Percentiles rank a stretch among this genome's conserved stretches.
These are phyloP conservation scores for Zelleria hepariella DNA, from an alignment of 2,888 invertebrate species.

Conservation along the genomic window DNA sequence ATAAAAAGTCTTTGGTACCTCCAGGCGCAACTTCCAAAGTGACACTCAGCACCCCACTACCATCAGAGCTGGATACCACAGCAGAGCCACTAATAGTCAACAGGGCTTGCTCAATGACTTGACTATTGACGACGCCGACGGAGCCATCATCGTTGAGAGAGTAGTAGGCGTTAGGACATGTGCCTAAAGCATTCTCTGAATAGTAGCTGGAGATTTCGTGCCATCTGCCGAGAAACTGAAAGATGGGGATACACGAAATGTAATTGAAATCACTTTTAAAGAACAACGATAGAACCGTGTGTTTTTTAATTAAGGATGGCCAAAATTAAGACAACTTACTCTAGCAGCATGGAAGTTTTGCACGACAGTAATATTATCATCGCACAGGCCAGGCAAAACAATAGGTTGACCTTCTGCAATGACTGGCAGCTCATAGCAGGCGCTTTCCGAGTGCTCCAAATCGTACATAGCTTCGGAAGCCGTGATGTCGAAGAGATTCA, in stretches of 20 bases:
- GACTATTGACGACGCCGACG: constrained; percentile 31
- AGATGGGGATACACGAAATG: neutral
- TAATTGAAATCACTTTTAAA: neutral
- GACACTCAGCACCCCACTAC: constrained; percentile 39
- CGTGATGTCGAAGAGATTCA: constrained; percentile 16
- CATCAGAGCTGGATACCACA: constrained; percentile 27
- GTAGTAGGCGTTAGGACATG: constrained; percentile 42
- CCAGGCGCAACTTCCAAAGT: constrained; percentile 30
- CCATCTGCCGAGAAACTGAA: constrained; percentile 52
- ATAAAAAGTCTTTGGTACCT: constrained; percentile 23
- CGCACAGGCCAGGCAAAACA: constrained; percentile 43
- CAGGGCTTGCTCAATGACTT: constrained; percentile 38
- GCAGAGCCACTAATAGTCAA: constrained; percentile 41
- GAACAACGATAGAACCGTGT: neutral
- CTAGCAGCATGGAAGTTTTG: constrained; percentile 29
- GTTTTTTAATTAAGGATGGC: neutral
- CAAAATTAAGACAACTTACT: too few relatives aligned
- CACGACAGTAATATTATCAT: constrained; percentile 30
- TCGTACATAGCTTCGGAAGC: constrained; percentile 18
- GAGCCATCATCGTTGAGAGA: constrained; percentile 18
- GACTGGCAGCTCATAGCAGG: constrained; percentile 37
- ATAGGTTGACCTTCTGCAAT: constrained; percentile 35
- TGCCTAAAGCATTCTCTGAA: constrained; percentile 31
- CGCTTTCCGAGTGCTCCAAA: constrained; percentile 29
- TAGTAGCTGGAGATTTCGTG: constrained; percentile 44